Evolutionary conservation across 2,888 invertebrate species (phyloP), one percentile per base, ranked within the genome.

Genomic region (Apoda limacodes): DNA sequence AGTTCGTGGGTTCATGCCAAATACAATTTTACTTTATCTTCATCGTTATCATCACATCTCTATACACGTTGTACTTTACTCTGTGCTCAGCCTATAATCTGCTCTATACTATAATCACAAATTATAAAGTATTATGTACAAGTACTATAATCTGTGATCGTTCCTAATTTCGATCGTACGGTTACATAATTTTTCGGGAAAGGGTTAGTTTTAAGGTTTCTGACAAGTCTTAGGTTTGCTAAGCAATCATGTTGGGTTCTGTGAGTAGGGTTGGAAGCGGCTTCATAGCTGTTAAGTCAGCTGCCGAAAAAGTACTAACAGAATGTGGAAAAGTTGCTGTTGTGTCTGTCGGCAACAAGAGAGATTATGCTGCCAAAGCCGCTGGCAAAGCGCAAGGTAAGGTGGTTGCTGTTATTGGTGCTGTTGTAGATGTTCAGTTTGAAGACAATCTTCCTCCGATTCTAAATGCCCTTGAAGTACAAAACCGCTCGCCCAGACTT

Each of bases 341-440:
- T 48, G 82, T 66, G 22, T 58, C 72, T 25, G 60, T 63, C 43
- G 65, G 57, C 55, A 68, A 62, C 48, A 71, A 65, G 44, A 54
- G 70, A 34, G 65, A 76, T 54, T 61, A 60, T 43, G 74, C 81
- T 11, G 50, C 50, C 6, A 48, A 51, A 39, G 52, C 47, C 7
- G 63, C 74, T 13, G 55, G 45, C 21, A 46, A 45, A 42, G 65
- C 40, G 7, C 64, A 83, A 53, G 92, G 92, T 51, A 86, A 82
- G 65, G 85, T 98, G 43, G 94, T 95, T 22, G 95, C 97, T 30
- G 96, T 98, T 36, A 98, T 98, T 67, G 97, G 97, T 86, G 96
- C 98, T 64, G 97, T 98, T 21, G 97, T 98, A 32, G 98, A 98
- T 67, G 97, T 98, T 6, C 95, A 96, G 68, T 98, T 98, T 63